Conservation (phyloP, 2,888 invertebrate genomes). For the Leucophenga maculata region DNA sequence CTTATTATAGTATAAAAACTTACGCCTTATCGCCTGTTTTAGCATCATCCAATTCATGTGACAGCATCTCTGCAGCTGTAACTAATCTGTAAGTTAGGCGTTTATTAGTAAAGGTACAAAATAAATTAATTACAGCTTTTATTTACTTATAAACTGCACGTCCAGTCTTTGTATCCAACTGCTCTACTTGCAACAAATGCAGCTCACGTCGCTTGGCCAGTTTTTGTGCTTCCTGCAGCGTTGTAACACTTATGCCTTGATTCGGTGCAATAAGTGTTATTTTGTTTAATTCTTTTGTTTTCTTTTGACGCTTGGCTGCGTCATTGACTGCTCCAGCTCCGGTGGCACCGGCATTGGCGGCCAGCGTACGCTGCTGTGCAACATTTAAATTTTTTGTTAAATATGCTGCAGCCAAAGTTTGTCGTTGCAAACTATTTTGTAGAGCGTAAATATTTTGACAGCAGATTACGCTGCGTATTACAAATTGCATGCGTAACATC, state of each 20-base stretch:
- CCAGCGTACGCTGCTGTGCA: not conserved
- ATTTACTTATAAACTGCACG: slow-evolving; percentile 78
- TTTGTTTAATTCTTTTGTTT: slow-evolving; percentile 60
- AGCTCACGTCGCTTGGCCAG: slow-evolving; percentile 79
- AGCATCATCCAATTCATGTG: slow-evolving; percentile 73
- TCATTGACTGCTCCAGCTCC: not conserved
- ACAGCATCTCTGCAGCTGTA: slow-evolving; percentile 78
- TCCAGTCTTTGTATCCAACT: slow-evolving; percentile 79
- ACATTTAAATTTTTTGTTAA: no score
- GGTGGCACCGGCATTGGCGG: not conserved
- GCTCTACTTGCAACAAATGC: slow-evolving; percentile 80
- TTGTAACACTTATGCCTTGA: slow-evolving; percentile 76
- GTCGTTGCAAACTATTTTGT: not conserved
- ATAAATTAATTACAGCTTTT: not conserved
- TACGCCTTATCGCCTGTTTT: slow-evolving; percentile 22
- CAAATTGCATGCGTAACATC: not conserved
- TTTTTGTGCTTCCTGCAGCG: slow-evolving; percentile 80
- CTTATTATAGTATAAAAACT: not conserved
- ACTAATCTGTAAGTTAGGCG: slow-evolving; percentile 73
- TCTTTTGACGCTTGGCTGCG: not conserved
- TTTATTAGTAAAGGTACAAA: no score
- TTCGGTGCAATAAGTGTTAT: slow-evolving; percentile 79
- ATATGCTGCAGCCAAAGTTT: not conserved
- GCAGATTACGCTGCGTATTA: not conserved
- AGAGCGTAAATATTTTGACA: not conserved